Base-by-base conservation (phyloP, 2,113 vertebrate genomes). In the Hippocampus abdominalis region DNA sequence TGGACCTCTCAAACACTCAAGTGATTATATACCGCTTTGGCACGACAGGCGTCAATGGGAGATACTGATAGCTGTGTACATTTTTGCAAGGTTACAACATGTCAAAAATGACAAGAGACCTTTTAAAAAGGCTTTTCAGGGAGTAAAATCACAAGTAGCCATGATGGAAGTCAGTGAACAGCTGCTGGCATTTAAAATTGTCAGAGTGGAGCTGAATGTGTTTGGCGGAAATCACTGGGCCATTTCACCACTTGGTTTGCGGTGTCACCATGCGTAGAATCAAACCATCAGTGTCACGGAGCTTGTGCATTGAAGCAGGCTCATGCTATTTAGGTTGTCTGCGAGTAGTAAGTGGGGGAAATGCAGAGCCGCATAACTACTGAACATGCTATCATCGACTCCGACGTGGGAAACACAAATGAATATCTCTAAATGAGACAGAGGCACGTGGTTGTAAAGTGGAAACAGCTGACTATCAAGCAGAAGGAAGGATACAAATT, bases 391-490 rank as follows among this genome's bases (percentile, higher is more conserved):
- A n/a, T 21, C 21, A n/a, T 53, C 21, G 20, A 53, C 49, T n/a
- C 21, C 21, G 21, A 21, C n/a, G 10, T 53, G 20, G 49, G 49
- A 53, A 53, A 53, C 21, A 53, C 49, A 53, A 53, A 36, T 36
- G 32, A 36, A 53, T 53, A 53, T 15, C 12, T 48, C 15, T 78
- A 72, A 77, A 71, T 10, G 63, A 56, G 44, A 54, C 62, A 42
- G 48, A 64, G 62, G 44, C 53, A 51, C 10, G 4, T 23, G 27
- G 71, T 2, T 56, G 69, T 40, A 32, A 72, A 76, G 77, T 78
- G 74, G 79, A 78, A 88, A 81, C 87, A 89, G 86, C 87, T 87
- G 87, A 66, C 44, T 63, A 72, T 82, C 72, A 69, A 54, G 68
- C 65, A 73, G 82, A 75, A 61, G 74, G 69, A 71, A 79, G 78